These are phyloP conservation scores for Eutolmus rufibarbis DNA, from an alignment of 2,888 invertebrate genomes.

Conservation along the genomic window DNA sequence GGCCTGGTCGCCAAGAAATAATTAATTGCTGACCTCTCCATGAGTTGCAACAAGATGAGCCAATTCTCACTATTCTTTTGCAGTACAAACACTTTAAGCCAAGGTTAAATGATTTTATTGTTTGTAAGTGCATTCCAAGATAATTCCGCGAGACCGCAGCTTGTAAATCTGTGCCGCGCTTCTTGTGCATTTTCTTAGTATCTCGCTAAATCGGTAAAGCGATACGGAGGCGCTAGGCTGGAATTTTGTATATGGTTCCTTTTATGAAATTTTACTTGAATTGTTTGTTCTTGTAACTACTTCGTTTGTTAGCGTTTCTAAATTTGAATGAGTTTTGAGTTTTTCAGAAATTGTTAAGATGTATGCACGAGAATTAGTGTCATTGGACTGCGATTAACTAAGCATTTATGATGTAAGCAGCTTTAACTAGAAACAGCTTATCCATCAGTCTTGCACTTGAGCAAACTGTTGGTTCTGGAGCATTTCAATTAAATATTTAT, in stretches of 20 bases:
- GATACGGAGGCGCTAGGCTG: neutral
- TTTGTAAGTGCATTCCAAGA: conserved; percentile 13
- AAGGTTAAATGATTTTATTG: conserved; percentile 21
- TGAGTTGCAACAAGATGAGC: neutral
- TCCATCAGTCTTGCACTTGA: neutral
- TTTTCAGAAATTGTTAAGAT: neutral
- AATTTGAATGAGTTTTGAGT: neutral
- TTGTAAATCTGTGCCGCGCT: neutral
- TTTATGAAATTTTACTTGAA: neutral
- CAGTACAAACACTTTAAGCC: neutral
- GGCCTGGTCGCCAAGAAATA: neutral
- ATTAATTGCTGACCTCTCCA: conserved; percentile 4
- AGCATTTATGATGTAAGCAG: neutral
- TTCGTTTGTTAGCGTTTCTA: neutral
- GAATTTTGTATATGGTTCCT: neutral
- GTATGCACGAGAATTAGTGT: neutral
- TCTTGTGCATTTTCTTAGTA: neutral
- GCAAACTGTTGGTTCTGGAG: neutral
- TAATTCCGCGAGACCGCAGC: neutral
- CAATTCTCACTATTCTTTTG: conserved; percentile 12
- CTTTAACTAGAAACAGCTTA: neutral
- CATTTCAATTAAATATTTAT: neutral
- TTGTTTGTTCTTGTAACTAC: neutral
- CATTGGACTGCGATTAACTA: conserved; percentile 1
- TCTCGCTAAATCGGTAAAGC: neutral